Evolutionary conservation across 2,888 invertebrate species (phyloP), one percentile per base, ranked within the genome.

Genomic region (Drosophila meridiana): DNA sequence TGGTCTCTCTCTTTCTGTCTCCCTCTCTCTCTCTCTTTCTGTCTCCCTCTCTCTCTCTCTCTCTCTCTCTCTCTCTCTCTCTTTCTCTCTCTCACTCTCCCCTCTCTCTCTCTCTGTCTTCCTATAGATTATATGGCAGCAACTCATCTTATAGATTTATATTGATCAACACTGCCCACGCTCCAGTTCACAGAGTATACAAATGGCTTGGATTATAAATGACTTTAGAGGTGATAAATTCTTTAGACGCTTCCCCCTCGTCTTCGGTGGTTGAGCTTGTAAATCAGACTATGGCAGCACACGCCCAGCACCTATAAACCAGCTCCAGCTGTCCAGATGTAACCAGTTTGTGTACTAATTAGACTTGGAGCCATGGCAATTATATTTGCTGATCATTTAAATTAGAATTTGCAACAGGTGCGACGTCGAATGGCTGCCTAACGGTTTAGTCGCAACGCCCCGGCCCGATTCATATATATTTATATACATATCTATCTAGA

Each of bases 361-460:
- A 85, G 63, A 59, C 64, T 59, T 30, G 61, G 67, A 68, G 65
- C 53, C 62, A 78, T 82, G 69, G 71, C 83, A 86, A 90, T 86
- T 82, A 83, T 60, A 77, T 66, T 64, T 59, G 59, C 61, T 67
- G 71, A 80, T 66, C 83, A 82, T 82, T 88, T 74, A 90, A 90
- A 90, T 89, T 80, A 73, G 87, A 86, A 72, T 87, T 83, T 77
- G 78, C 73, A 85, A 90, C 85, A 85, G 85, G 90, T 85, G 85
- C 80, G 81, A 73, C 83, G 30, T 11, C 63, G 66, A 73, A 70
- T 67, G 60, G 47, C 71, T 63, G 73, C 61, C 85, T 76, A 85
- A 90, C 85, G 89, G 85, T 85, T 78, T 76, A 73, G 63, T 66
- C 52, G 71, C 68, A 64, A 57, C 57, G 48, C 30, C 48, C 38